These are phyloP conservation scores for Drosophila leonis DNA, from an alignment of 2,888 invertebrate genomes.

Conservation along the genomic window DNA sequence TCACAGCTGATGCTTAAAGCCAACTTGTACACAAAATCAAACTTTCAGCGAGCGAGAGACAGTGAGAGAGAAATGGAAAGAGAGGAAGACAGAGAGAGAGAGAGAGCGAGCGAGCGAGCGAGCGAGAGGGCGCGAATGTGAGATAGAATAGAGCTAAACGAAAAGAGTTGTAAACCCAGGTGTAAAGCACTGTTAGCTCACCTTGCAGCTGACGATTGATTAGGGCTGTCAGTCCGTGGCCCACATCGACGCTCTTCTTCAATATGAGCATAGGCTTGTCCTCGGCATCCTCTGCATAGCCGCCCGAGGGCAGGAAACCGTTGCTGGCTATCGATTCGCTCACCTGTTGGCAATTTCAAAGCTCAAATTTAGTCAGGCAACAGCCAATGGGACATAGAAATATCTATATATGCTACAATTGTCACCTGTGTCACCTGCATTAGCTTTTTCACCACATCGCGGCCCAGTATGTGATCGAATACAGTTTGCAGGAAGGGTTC, in stretches of 20 bases:
- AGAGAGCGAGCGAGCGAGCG: background rate
- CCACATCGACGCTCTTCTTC: slow-evolving; percentile 89
- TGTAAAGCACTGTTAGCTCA: slow-evolving; percentile 78
- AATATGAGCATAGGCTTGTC: slow-evolving; percentile 92
- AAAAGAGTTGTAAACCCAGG: background rate
- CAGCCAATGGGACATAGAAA: background rate
- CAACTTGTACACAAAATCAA: slow-evolving; percentile 12
- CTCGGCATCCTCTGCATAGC: slow-evolving; percentile 89
- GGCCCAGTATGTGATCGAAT: slow-evolving; percentile 93
- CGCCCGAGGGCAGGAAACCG: slow-evolving; percentile 90
- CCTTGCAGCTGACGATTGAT: slow-evolving; percentile 92
- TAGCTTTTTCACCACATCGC: slow-evolving; percentile 94
- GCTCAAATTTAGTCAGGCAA: too few species aligned
- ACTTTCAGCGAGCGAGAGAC: background rate
- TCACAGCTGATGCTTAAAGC: background rate
- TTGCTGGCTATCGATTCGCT: slow-evolving; percentile 93
- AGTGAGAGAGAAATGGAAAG: slow-evolving; percentile 7
- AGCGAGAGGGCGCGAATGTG: background rate
- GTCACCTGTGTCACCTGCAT: slow-evolving; percentile 90
- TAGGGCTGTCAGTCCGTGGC: slow-evolving; percentile 91
- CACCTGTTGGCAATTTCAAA: slow-evolving; percentile 86
- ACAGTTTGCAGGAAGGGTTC: slow-evolving; percentile 93
- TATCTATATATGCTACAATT: background rate
- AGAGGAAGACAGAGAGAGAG: background rate
- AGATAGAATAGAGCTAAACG: background rate